Base-by-base conservation (phyloP, 2,888 invertebrate genomes). In the Oxyscelio sp. region DNA sequence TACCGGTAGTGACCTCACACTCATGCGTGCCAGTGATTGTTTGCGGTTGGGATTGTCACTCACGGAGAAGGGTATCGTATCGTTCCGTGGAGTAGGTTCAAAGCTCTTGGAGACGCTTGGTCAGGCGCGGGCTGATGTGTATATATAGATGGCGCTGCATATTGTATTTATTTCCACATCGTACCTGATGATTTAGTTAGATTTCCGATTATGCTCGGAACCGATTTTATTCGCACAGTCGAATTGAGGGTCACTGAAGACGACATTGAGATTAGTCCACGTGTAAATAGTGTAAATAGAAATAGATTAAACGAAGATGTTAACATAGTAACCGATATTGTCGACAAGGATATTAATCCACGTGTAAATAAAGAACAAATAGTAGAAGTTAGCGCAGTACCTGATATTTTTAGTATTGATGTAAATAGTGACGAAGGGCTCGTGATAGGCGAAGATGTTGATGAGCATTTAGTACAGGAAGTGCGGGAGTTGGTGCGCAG, bases 121-220 rank as follows among this genome's bases (percentile, higher is more conserved):
- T 3, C 19, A 13, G 11, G 17, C 58, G 4, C 1, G n/a, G 2
- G 15, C 52, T 9, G 48, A 63, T 11, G 24, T 73, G n/a, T n/a
- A 15, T 22, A 27, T 9, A 71, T 83, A n/a, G 83, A 78, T 15
- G 70, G 31, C 4, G n/a, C 38, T 6, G 11, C 50, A 45, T 83
- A 13, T 2, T n/a, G n/a, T n/a, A n/a, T n/a, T n/a, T n/a, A n/a
- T n/a, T n/a, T n/a, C n/a, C n/a, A n/a, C n/a, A n/a, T n/a, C n/a
- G n/a, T n/a, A n/a, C n/a, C n/a, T n/a, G n/a, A n/a, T n/a, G n/a
- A n/a, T n/a, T n/a, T n/a, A n/a, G n/a, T n/a, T n/a, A n/a, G n/a
- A n/a, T n/a, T n/a, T n/a, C n/a, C n/a, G n/a, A n/a, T n/a, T n/a
- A n/a, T n/a, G n/a, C n/a, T n/a, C n/a, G 66, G 66, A 13, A 54